phyloP scores from a whole-genome alignment of 2,797 vertebrate species.

The Notolepis coatsorum region DNA sequence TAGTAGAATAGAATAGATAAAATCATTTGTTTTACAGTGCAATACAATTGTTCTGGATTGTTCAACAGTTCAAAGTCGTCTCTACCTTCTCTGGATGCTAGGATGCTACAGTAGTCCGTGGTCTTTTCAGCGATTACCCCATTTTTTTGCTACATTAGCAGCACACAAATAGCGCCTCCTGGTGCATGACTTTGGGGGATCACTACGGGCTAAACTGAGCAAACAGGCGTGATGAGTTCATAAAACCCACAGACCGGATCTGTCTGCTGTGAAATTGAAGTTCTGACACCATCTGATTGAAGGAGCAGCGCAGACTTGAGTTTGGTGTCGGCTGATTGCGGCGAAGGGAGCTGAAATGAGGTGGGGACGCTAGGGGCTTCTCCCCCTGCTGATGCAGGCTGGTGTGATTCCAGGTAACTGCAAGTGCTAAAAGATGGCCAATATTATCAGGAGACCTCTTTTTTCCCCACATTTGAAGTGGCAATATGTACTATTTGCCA shows the following conservation, averaged over 20 bases:
- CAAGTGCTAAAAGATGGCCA: constrained; percentile 50
- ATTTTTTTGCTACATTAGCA: constrained; percentile 64
- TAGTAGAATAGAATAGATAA: too few species aligned
- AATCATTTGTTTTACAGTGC: too few species aligned
- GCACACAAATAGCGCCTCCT: constrained; percentile 63
- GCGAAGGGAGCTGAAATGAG: constrained; percentile 43
- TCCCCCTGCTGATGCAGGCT: constrained; percentile 56
- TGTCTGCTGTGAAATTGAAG: constrained; percentile 48
- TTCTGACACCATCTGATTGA: constrained; percentile 57
- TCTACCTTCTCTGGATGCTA: too few species aligned
- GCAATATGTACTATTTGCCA: constrained; percentile 56
- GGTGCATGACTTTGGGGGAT: constrained; percentile 57
- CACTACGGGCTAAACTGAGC: constrained; percentile 54
- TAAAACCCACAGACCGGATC: constrained; percentile 47
- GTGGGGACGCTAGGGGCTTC: constrained; percentile 45
- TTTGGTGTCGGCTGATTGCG: constrained; percentile 44
- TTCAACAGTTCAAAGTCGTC: too few species aligned
- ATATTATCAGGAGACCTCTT: constrained; percentile 41
- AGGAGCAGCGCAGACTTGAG: constrained; percentile 31
- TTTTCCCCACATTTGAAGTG: constrained; percentile 57
- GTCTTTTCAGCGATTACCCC: constrained; percentile 58
- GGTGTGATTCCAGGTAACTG: constrained; percentile 60
- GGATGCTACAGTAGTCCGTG: constrained; percentile 48
- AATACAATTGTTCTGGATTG: too few species aligned
- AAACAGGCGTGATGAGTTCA: constrained; percentile 51